Conservation (phyloP, 2,797 vertebrate genomes). For the Eulemur coronatus region DNA sequence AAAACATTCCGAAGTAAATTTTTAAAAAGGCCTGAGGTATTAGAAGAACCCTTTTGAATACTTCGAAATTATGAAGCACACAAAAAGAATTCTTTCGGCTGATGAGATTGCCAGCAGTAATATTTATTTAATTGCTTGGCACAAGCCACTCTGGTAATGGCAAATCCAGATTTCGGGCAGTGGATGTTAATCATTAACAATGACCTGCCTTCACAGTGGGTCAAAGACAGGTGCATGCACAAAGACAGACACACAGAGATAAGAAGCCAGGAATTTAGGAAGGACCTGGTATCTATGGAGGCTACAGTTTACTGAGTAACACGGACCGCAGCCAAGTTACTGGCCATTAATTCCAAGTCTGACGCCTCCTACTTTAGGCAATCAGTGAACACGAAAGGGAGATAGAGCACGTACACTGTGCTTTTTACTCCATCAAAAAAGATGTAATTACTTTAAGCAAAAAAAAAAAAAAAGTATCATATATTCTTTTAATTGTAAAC, state of each 20-base stretch:
- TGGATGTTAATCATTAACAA: slow-evolving; percentile 58
- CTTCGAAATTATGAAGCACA: neutral
- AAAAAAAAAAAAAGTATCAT: neutral
- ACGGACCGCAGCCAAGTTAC: neutral
- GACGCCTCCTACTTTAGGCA: neutral
- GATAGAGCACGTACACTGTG: neutral
- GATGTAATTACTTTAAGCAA: neutral
- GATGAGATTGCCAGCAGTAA: neutral
- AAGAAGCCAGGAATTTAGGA: slow-evolving; percentile 50
- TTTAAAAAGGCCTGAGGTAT: neutral
- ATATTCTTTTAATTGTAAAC: neutral
- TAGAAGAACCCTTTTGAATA: neutral
- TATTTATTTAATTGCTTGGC: slow-evolving; percentile 20
- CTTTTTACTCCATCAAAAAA: neutral
- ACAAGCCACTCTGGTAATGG: neutral
- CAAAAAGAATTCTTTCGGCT: neutral
- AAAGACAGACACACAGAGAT: slow-evolving; percentile 46
- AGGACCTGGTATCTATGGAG: neutral
- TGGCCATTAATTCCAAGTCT: neutral
- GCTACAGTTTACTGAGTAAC: slow-evolving; percentile 11
- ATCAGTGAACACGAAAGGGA: slow-evolving; percentile 29
- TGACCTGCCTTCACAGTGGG: neutral
- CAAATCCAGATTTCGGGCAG: slow-evolving; percentile 34
- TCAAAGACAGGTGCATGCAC: slow-evolving; percentile 50
- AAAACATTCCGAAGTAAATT: slow-evolving; percentile 4